Evolutionary conservation across 1,140 invertebrate species (phyloP).

Genomic region (Vanessa tameamea): DNA sequence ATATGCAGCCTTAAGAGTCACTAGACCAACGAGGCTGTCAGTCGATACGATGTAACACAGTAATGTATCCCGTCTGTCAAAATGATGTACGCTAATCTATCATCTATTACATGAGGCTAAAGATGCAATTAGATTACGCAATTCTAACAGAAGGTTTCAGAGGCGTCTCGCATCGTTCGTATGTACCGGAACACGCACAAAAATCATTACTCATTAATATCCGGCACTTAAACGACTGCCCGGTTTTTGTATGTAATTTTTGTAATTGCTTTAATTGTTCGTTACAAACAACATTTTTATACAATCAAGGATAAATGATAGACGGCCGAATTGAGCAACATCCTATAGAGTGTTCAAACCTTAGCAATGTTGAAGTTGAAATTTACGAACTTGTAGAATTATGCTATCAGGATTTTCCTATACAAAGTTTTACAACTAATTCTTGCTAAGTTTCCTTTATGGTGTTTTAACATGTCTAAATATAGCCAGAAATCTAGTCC

Average conservation of each 20-base stretch:
- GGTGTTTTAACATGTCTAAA: no score
- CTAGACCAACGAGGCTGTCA: no score
- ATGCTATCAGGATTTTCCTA: no score
- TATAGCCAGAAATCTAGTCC: no score
- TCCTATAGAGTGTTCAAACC: neutral
- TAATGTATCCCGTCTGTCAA: conserved; percentile 20
- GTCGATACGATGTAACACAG: neutral
- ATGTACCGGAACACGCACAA: conserved; percentile 47
- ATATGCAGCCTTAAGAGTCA: neutral
- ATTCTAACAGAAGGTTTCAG: conserved; percentile 18
- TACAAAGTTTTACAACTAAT: no score
- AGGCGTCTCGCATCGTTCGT: conserved; percentile 11
- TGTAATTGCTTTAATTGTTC: conserved; percentile 50
- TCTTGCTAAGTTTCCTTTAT: no score
- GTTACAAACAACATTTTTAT: conserved; percentile 26
- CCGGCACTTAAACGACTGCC: conserved; percentile 49
- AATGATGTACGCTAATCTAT: conserved; percentile 28
- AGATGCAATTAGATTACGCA: conserved; percentile 34
- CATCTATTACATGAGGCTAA: conserved; percentile 22
- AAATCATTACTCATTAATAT: conserved; percentile 59
- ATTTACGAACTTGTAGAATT: no score
- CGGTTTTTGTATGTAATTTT: conserved; percentile 47
- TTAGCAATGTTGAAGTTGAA: neutral
- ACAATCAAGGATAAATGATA: conserved; percentile 28
- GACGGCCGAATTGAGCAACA: conserved; percentile 15